These are phyloP conservation scores for Aporophyla lueneburgensis DNA, from an alignment of 2,888 invertebrate species.

Conservation along the genomic window DNA sequence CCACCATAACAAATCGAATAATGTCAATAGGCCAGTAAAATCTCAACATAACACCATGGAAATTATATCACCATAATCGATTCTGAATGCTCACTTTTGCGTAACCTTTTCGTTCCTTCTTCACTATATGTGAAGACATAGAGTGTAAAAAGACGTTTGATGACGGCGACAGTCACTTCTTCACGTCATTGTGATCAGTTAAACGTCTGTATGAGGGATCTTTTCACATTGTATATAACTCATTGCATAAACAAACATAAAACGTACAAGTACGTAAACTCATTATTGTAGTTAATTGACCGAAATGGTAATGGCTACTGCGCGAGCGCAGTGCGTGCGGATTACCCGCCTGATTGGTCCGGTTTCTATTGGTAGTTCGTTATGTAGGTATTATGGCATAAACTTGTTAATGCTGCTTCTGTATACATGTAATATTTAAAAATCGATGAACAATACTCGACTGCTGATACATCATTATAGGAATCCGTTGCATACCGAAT, in stretches of 20 bases:
- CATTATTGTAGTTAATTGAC: constrained; percentile 55
- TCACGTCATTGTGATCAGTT: no score
- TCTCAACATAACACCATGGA: constrained; percentile 10
- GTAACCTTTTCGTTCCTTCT: background rate
- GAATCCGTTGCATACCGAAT: no score
- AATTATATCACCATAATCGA: constrained; percentile 20
- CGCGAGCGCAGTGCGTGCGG: constrained; percentile 28
- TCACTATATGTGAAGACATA: no score
- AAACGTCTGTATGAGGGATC: background rate
- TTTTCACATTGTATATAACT: background rate
- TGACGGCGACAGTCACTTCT: no score
- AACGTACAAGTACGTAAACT: constrained; percentile 35
- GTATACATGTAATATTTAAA: background rate
- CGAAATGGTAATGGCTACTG: constrained; percentile 40
- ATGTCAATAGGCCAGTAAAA: constrained; percentile 25
- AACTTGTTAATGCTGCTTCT: constrained; percentile 13
- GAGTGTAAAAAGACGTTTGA: background rate
- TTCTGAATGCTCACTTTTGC: constrained; percentile 13
- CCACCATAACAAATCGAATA: constrained; percentile 3
- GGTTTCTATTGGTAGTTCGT: constrained; percentile 46
- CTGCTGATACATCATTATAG: no score
- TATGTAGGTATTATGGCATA: constrained; percentile 31
- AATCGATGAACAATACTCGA: background rate
- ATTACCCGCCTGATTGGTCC: constrained; percentile 39
- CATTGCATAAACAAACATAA: constrained; percentile 63